Evolutionary conservation across 2,113 vertebrate species (phyloP).

Genomic region (Python bivittatus): DNA sequence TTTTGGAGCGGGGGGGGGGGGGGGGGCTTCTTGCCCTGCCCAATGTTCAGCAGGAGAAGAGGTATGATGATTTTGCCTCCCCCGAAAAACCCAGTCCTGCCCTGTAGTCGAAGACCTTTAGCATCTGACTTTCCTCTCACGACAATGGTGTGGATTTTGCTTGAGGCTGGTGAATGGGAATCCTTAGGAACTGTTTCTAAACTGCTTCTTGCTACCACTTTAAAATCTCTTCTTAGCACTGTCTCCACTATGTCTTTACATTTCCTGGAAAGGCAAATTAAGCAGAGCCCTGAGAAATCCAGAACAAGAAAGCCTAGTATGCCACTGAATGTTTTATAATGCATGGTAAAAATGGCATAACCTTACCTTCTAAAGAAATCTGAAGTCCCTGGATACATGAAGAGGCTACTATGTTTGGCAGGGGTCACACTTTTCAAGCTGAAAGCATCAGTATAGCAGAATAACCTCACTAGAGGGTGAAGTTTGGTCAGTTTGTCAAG

Average conservation of each 20-base stretch:
- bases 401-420: not conserved
- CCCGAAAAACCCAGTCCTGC: not conserved
- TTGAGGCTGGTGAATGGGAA: not conserved
- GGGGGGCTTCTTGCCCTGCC: not conserved
- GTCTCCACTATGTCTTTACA: not conserved
- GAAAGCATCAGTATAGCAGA: not conserved
- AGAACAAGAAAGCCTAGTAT: not conserved
- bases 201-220: not conserved
- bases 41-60: not conserved
- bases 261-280: not conserved
- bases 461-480: not conserved
- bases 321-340: not conserved
- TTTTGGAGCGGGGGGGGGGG: not conserved
- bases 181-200: not conserved
- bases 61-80: not conserved
- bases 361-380: not conserved
- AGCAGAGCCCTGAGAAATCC: not conserved
- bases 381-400: not conserved
- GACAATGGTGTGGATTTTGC: not conserved
- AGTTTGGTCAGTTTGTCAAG: not conserved
- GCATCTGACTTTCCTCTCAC: not conserved
- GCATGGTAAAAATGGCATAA: not conserved
- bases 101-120: not conserved
- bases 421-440: not conserved
- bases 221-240: not conserved